phyloP scores from a whole-genome alignment of 2,113 vertebrate genomes.

The Python bivittatus region DNA sequence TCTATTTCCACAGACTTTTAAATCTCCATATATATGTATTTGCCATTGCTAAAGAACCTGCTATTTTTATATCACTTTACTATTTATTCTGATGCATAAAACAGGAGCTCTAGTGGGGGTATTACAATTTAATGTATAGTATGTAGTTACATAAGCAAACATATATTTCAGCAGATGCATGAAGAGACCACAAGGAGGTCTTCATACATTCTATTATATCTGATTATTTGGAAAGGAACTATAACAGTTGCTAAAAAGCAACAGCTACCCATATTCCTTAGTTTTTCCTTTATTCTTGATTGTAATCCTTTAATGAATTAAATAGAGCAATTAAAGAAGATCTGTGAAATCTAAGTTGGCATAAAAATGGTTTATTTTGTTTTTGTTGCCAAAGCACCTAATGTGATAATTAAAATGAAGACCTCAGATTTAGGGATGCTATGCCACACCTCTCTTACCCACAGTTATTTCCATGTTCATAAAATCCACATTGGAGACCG shows the following conservation, averaged over 20 bases:
- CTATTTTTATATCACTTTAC: not conserved
- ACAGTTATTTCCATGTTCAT: constrained; percentile 15
- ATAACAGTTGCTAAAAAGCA: constrained; percentile 23
- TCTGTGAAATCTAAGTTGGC: constrained; percentile 48
- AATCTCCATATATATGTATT: not conserved
- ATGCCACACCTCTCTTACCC: constrained; percentile 44
- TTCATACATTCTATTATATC: constrained; percentile 24
- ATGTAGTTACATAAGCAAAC: not conserved
- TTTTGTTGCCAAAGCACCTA: constrained; percentile 28
- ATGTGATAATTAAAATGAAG: constrained; percentile 60
- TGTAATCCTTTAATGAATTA: constrained; percentile 79
- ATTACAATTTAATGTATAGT: not conserved
- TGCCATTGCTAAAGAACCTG: not conserved
- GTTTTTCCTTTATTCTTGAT: constrained; percentile 42
- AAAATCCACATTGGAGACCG: constrained; percentile 29
- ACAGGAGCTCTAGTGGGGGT: not conserved
- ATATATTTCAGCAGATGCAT: not conserved
- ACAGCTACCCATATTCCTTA: constrained; percentile 64
- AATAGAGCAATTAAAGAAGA: constrained; percentile 68
- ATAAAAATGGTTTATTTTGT: constrained; percentile 37
- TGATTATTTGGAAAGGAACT: constrained; percentile 33
- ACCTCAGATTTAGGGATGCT: constrained; percentile 47
- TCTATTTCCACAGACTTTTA: not conserved
- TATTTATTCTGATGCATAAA: not conserved
- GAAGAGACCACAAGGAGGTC: not conserved